Percentiles rank a stretch among this genome's conserved stretches.
phyloP scores from a whole-genome alignment of 2,113 vertebrate genomes.

The Platycercus adscitus region DNA sequence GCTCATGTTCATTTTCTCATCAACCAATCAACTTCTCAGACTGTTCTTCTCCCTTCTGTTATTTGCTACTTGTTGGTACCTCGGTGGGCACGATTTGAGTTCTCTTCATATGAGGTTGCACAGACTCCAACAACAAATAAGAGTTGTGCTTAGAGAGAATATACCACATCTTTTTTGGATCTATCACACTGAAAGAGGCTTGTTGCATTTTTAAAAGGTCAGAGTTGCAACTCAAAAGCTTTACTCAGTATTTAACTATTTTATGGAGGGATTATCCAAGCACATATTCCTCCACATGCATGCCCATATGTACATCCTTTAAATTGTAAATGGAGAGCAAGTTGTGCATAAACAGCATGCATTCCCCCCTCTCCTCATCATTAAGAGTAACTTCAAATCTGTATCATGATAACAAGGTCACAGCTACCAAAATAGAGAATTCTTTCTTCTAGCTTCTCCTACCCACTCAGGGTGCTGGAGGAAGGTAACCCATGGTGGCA shows the following conservation, averaged over 20 bases:
- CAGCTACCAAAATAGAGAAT: background rate
- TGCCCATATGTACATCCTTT: background rate
- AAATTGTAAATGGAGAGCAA: background rate
- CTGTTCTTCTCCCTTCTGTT: background rate
- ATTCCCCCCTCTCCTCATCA: background rate
- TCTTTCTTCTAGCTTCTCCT: background rate
- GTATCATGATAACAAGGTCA: background rate
- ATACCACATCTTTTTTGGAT: background rate
- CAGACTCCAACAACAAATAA: background rate
- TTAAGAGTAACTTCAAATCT: background rate
- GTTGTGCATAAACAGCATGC: accelerated
- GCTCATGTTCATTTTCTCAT: no score
- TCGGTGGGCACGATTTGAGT: accelerated
- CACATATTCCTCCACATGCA: background rate
- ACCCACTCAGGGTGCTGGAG: background rate
- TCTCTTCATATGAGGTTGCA: background rate
- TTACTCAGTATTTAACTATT: background rate
- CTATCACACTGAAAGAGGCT: background rate
- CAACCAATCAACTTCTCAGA: background rate
- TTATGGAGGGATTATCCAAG: background rate
- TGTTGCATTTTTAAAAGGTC: background rate
- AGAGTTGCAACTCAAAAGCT: background rate
- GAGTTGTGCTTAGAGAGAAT: background rate
- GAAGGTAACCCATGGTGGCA: background rate
- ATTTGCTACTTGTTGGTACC: background rate